Conservation (phyloP, 2,888 invertebrate genomes). For the Adela reaumurella region DNA sequence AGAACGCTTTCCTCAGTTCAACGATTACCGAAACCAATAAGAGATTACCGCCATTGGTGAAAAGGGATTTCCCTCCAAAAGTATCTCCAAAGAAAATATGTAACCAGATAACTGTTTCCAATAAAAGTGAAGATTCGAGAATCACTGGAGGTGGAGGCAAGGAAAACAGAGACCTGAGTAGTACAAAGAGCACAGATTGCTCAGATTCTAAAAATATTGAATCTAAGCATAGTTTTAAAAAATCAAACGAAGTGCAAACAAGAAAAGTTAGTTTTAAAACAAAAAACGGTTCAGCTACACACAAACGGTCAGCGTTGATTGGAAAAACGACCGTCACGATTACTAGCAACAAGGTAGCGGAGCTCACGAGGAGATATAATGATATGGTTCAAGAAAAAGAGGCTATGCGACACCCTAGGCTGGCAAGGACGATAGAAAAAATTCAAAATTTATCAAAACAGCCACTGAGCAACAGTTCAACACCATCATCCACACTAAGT, state of each 20-base stretch:
- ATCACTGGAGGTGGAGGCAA: constrained; percentile 45
- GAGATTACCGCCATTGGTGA: constrained; percentile 5
- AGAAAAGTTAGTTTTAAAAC: constrained; percentile 62
- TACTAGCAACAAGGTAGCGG: constrained; percentile 60
- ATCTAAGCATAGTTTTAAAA: constrained; percentile 21
- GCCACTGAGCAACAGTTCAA: constrained; percentile 39
- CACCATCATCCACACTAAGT: constrained; percentile 42
- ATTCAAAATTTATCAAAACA: constrained; percentile 26
- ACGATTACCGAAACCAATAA: constrained; percentile 20
- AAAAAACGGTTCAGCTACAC: constrained; percentile 43
- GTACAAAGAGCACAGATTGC: constrained; percentile 2
- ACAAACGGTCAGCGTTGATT: constrained; percentile 35
- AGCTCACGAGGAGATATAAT: constrained; percentile 67
- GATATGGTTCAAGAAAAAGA: constrained; percentile 52
- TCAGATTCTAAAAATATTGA: neutral
- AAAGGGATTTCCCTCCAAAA: neutral
- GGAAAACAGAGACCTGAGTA: constrained; percentile 12
- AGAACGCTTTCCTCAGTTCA: constrained; percentile 37
- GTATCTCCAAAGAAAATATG: constrained; percentile 23
- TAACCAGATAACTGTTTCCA: constrained; percentile 40
- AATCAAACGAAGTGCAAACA: constrained; percentile 32
- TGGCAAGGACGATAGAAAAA: constrained; percentile 51
- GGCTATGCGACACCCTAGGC: constrained; percentile 50
- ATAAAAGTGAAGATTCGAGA: constrained; percentile 40
- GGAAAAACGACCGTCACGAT: constrained; percentile 45